Conservation (phyloP, 2,113 vertebrate genomes). For the Dicaeum eximium region DNA sequence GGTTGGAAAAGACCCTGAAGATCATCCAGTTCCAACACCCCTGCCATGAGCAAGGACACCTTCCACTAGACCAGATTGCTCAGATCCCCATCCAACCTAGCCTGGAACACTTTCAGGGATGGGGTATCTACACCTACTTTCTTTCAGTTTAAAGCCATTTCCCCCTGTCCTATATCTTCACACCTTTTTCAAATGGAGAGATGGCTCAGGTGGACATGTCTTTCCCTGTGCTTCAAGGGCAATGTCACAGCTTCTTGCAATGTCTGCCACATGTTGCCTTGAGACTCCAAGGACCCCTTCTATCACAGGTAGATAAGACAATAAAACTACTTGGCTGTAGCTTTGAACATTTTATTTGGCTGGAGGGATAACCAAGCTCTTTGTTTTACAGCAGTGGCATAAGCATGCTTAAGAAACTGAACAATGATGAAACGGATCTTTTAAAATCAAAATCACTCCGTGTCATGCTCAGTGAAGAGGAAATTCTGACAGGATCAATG, state of each 20-base stretch:
- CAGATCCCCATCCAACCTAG: background rate
- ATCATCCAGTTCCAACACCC: background rate
- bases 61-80: background rate
- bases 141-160: background rate
- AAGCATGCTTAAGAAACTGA: background rate
- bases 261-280: fast-evolving
- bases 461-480: background rate
- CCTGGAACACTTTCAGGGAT: background rate
- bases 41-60: background rate
- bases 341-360: background rate
- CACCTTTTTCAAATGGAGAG: background rate
- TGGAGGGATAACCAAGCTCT: background rate
- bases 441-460: background rate
- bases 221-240: background rate
- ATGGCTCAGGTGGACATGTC: background rate
- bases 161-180: background rate
- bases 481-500: background rate
- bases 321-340: background rate
- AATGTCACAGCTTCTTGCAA: fast-evolving
- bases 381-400: background rate
- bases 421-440: background rate
- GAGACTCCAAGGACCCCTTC: background rate
- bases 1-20: background rate
- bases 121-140: background rate
- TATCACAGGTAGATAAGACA: background rate